Evolutionary conservation across 1,140 invertebrate species (phyloP).

Genomic region (Pogonomyrmex barbatus): DNA sequence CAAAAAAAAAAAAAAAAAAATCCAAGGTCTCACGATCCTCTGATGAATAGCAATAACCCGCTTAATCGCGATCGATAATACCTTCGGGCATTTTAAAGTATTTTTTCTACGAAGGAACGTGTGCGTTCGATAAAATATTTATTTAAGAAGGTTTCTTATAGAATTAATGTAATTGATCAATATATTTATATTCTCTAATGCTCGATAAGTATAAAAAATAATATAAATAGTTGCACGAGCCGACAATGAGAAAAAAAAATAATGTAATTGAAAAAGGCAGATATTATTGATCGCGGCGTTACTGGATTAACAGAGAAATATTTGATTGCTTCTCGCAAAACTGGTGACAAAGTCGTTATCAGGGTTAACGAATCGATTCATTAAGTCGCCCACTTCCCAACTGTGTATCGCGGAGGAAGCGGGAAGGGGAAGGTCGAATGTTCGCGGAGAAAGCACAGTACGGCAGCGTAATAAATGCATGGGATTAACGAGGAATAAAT

Average conservation of each 20-base stretch:
- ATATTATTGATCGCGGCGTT: constrained; percentile 1
- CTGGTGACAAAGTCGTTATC: constrained; percentile 57
- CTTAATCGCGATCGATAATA: neutral
- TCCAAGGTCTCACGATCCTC: constrained; percentile 56
- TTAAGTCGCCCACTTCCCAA: constrained; percentile 48
- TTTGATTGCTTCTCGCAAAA: constrained; percentile 44
- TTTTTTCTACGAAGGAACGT: neutral
- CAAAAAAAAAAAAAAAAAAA: constrained; percentile 68
- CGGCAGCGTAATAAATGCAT: constrained; percentile 76
- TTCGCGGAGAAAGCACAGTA: constrained; percentile 70
- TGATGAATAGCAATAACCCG: constrained; percentile 52
- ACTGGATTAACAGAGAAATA: constrained; percentile 10
- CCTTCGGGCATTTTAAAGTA: neutral
- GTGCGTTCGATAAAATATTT: neutral
- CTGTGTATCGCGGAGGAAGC: constrained; percentile 20
- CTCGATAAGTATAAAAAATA: neutral
- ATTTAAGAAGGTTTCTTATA: neutral
- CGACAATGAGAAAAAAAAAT: neutral
- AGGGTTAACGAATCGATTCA: constrained; percentile 61
- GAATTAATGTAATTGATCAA: neutral
- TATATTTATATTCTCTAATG: neutral
- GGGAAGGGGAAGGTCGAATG: constrained; percentile 57
- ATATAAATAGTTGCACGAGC: neutral
- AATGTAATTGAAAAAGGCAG: constrained; percentile 15
- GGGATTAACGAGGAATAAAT: constrained; percentile 83